These are phyloP conservation scores for Notodonta dromedarius DNA, from an alignment of 2,888 invertebrate genomes.

Conservation along the genomic window DNA sequence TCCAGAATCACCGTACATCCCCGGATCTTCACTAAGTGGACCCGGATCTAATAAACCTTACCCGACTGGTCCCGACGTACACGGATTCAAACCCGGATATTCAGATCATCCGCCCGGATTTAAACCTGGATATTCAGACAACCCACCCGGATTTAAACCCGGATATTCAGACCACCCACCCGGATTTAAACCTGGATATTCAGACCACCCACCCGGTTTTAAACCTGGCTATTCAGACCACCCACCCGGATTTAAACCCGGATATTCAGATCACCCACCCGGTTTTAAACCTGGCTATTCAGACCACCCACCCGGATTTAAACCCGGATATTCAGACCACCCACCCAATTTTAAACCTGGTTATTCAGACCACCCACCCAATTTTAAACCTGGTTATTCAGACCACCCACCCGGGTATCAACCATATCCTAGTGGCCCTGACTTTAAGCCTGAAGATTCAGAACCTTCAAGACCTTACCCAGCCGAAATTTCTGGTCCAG, in stretches of 20 bases:
- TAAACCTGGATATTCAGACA: constrained; percentile 26
- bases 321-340: constrained; percentile 20
- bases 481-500: constrained; percentile 9
- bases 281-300: constrained; percentile 13
- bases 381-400: constrained; percentile 8
- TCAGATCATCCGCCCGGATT: constrained; percentile 11
- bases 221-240: constrained; percentile 27
- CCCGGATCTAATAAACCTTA: constrained; percentile 17
- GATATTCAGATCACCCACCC: constrained; percentile 20
- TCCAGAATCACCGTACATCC: constrained; percentile 53
- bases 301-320: constrained; percentile 7
- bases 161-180: constrained; percentile 21
- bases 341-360: constrained; percentile 4
- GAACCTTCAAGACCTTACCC: not conserved
- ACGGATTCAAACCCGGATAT: too few species aligned
- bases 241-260: constrained; percentile 16
- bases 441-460: constrained; percentile 11
- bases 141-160: constrained; percentile 16
- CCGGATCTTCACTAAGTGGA: constrained; percentile 52
- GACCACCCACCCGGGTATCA: constrained; percentile 14
- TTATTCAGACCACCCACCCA: constrained; percentile 10
- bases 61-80: too few species aligned
- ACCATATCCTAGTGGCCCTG: constrained; percentile 20
- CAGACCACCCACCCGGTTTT: constrained; percentile 12
- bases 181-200: constrained; percentile 12